Base-by-base conservation (phyloP, 2,113 vertebrate genomes). In the Lepidothrix coronata region DNA sequence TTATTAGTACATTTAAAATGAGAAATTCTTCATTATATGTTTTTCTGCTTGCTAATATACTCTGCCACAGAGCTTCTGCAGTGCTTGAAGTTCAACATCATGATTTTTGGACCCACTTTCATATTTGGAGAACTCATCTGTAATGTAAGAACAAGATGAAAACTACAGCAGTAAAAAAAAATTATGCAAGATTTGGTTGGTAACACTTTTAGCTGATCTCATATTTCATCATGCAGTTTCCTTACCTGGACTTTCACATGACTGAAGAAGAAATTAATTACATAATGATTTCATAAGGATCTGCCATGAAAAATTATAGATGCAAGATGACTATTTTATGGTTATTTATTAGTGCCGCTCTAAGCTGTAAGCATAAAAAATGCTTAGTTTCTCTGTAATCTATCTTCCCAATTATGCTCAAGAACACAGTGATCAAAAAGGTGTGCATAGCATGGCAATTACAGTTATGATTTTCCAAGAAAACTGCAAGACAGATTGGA, bases 321-420 rank as follows among this genome's bases (percentile, higher is more conserved):
- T 91, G 73, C 1, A 1, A 87, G 77, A 61, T 72, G 81, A 63
- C 44, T 87, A 57, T 92, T 93, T 92, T 65, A 78, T 30, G 35
- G 65, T 87, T 85, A 92, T 92, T 95, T 96, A 89, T 91, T 95
- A 82, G 13, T 1, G 5, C n/a, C 73, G 85, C 68, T 95, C 96
- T 39, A 41, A 93, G 70, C 71, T 78, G 37, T 82, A 94, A 91
- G 76, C 52, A 81, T 94, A 72, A 94, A 89, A 96, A 92, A 83
- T 90, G 61, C 52, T 89, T 75, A 72, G 80, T 41, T 8, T 78
- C 14, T 87, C 57, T 59, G 46, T 59, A 95, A 95, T 96, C 84
- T 77, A 41, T 97, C 89, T 95, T 84, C 82, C 48, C 87, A 78
- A 79, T 89, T 72, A 49, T 82, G 57, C 87, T 85, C 57, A 91